A percentile compares a stretch with the other conserved stretches of the same genome.
Conservation (phyloP, 1,140 invertebrate species). For the Physella acuta region DNA sequence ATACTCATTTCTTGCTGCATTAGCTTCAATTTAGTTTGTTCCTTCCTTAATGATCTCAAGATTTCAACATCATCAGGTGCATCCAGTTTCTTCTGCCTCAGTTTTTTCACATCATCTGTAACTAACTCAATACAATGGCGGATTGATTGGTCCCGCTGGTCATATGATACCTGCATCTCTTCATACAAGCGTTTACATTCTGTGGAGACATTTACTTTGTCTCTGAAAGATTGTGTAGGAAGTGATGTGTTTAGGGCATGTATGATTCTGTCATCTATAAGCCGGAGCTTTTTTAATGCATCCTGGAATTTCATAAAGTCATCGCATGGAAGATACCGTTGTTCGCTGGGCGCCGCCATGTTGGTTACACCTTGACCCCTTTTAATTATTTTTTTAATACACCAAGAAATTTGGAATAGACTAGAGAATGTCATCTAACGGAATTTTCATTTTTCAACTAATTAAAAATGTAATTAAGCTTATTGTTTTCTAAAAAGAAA, state of each 20-base stretch:
- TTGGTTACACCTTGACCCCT: conserved; percentile 23
- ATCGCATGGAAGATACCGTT: conserved; percentile 36
- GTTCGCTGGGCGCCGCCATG: conserved; percentile 45
- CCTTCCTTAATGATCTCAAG: conserved; percentile 73
- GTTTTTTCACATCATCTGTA: conserved; percentile 69
- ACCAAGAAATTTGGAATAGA: too few relatives aligned
- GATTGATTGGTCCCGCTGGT: conserved; percentile 71
- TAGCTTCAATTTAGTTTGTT: conserved; percentile 80
- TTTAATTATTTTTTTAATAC: too few relatives aligned
- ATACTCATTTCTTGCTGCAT: conserved; percentile 82
- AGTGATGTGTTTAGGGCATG: conserved; percentile 82
- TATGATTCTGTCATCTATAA: conserved; percentile 86
- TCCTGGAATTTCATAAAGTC: conserved; percentile 65
- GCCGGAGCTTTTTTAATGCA: conserved; percentile 78
- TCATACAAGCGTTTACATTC: conserved; percentile 76
- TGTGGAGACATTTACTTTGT: conserved; percentile 68
- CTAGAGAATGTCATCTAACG: too few relatives aligned
- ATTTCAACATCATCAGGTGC: conserved; percentile 68
- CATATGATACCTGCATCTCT: conserved; percentile 59
- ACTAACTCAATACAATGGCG: conserved; percentile 75
- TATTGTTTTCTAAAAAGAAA: too few relatives aligned
- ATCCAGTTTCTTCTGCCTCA: conserved; percentile 69
- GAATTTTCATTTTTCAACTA: too few relatives aligned
- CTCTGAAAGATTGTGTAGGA: conserved; percentile 84
- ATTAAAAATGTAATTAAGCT: too few relatives aligned